Base-by-base conservation (phyloP, 64 coral and sea anemone species). In the Pocillopora verrucosa region DNA sequence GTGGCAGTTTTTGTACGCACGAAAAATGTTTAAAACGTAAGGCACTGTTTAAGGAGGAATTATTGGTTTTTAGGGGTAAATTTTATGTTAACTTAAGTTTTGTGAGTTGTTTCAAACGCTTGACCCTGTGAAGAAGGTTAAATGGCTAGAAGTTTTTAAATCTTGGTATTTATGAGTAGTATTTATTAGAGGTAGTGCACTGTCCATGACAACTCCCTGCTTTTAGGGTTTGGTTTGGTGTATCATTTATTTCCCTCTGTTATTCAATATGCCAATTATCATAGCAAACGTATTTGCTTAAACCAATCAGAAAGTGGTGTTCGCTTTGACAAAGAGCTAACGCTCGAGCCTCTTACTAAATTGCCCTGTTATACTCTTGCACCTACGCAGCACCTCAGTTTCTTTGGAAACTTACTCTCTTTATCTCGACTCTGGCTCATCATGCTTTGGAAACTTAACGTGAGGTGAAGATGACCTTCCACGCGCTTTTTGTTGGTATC, bases 101-200 rank as follows among this genome's bases (percentile, higher is more conserved):
- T 16, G 6, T 67, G 22, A 67, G 16, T 20, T 67, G 25, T 11
- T 2, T 11, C 22, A 11, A 26, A 26, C 9, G 67, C 67, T 70
- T 70, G 5, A 70, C 67, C 67, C 67, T 25, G 67, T n/a, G n/a
- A 70, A 70, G 25, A 10, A 70, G 65, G 34, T 76, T 36, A 11
- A 12, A 30, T 17, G 24, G 9, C 9, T 64, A 10, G 13, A 65
- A 26, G 59, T 82, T 61, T 51, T 20, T 16, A 36, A 70, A 41
- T 41, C 17, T 68, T 84, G 68, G 36, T 84, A 84, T 84, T 84
- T 84, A 84, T 84, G 45, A 41, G 62, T 69, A 84, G 80, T 84
- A 84, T 84, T 84, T 84, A 84, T 84, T 84, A 45, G 51, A 38
- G 56, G 30, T n/a, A 38, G 35, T 69, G 25, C n/a, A 13, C 11